A percentile compares a stretch with the other conserved stretches of the same genome.
phyloP scores from a whole-genome alignment of 1,140 invertebrate genomes.

The Phenacoccus solenopsis region DNA sequence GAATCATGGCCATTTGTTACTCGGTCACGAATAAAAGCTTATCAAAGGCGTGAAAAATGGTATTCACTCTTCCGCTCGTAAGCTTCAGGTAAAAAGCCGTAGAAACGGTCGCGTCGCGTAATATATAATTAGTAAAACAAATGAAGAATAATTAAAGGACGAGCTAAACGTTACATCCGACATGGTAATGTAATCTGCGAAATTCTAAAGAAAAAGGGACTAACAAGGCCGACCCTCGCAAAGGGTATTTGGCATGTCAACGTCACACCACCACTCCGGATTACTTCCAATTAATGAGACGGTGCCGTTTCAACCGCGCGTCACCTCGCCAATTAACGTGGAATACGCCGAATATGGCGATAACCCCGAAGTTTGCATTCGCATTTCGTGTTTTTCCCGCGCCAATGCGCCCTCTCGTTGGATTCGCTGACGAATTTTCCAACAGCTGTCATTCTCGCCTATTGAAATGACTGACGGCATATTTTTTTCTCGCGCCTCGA shows the following conservation, averaged over 20 bases:
- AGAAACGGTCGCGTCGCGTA: too few species aligned
- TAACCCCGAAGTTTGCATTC: background rate
- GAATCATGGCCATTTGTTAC: too few species aligned
- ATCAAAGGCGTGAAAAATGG: too few species aligned
- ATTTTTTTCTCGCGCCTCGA: background rate
- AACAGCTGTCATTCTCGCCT: background rate
- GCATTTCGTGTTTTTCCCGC: background rate
- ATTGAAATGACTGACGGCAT: background rate
- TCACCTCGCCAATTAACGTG: slow-evolving; percentile 11
- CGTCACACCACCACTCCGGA: background rate
- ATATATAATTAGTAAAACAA: too few species aligned
- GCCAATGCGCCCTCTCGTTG: background rate
- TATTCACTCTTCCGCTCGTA: too few species aligned
- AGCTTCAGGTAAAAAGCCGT: too few species aligned
- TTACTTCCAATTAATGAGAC: slow-evolving; percentile 8
- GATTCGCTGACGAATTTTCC: background rate
- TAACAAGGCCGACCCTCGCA: background rate
- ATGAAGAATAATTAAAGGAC: background rate
- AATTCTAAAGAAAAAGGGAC: background rate
- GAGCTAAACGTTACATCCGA: background rate
- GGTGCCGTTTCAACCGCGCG: background rate
- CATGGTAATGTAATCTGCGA: background rate
- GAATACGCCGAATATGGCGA: background rate
- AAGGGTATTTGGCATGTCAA: background rate
- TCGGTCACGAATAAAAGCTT: too few species aligned